phyloP scores from a whole-genome alignment of 2,113 vertebrate species.

The Bujurquina vittata region DNA sequence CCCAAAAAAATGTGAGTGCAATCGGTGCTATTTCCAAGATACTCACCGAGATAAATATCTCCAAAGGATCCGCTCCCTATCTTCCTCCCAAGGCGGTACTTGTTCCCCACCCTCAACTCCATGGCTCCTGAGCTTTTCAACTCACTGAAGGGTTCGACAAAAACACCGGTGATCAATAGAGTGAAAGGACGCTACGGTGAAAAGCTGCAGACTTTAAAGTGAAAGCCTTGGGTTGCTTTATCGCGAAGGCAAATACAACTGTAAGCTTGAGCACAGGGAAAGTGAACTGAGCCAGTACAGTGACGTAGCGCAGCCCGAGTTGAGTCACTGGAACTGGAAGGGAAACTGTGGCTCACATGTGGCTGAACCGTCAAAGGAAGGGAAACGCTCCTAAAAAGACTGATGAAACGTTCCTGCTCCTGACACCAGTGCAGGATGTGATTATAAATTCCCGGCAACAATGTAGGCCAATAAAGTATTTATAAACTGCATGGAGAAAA shows the following conservation, averaged over 20 bases:
- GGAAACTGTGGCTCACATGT: slow-evolving; percentile 22
- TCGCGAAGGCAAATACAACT: slow-evolving; percentile 20
- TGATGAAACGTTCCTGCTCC: not conserved
- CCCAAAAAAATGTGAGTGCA: not conserved
- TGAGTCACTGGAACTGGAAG: not conserved
- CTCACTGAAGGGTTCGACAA: slow-evolving; percentile 51
- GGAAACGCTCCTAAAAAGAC: not conserved
- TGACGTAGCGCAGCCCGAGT: slow-evolving; percentile 22
- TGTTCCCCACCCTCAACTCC: slow-evolving; percentile 97
- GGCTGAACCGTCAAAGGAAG: not conserved
- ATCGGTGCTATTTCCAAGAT: not conserved
- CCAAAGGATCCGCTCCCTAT: slow-evolving; percentile 97
- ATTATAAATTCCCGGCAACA: slow-evolving; percentile 5
- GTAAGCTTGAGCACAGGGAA: not conserved
- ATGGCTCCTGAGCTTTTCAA: slow-evolving; percentile 77
- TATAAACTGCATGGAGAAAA: slow-evolving; percentile 31
- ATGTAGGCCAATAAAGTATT: slow-evolving; percentile 32
- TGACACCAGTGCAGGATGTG: not conserved
- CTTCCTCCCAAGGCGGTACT: slow-evolving; percentile 96
- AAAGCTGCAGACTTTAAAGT: slow-evolving; percentile 49
- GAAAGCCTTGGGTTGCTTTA: slow-evolving; percentile 6
- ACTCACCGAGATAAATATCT: slow-evolving; percentile 94
- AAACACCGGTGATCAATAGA: slow-evolving; percentile 54
- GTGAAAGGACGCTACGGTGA: slow-evolving; percentile 52
- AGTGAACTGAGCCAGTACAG: not conserved